Conservation (phyloP, 2,888 invertebrate genomes). For the Tiliacea aurago region DNA sequence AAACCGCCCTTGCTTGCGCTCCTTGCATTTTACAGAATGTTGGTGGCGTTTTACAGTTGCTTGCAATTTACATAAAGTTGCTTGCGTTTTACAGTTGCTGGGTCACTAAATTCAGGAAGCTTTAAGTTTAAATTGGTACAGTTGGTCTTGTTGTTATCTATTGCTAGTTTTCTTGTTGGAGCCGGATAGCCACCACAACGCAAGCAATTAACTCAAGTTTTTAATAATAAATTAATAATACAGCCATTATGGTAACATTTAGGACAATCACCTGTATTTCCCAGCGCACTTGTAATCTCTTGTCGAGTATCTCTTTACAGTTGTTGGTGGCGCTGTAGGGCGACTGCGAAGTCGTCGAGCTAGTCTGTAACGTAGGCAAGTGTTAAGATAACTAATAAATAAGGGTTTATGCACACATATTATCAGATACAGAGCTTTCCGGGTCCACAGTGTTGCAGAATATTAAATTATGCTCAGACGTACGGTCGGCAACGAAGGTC, state of each 20-base stretch:
- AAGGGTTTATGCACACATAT: neutral
- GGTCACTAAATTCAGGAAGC: neutral
- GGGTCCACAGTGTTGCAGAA: neutral
- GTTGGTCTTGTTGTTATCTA: neutral
- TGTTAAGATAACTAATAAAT: neutral
- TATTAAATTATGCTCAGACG: neutral
- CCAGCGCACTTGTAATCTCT: conserved; percentile 96
- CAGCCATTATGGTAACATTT: neutral
- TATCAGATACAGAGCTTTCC: neutral
- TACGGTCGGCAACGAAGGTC: too few relatives aligned
- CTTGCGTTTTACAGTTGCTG: neutral
- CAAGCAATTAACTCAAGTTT: neutral
- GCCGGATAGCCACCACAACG: too few relatives aligned
- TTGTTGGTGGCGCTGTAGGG: conserved; percentile 91
- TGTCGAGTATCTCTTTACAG: conserved; percentile 96
- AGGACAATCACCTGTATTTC: conserved; percentile 91
- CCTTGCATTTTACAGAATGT: neutral
- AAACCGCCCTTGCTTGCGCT: too few relatives aligned
- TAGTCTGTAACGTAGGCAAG: conserved; percentile 91
- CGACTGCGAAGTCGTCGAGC: conserved; percentile 93
- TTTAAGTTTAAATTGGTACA: neutral
- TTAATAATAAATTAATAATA: neutral
- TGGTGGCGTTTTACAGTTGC: neutral
- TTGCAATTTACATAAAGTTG: neutral
- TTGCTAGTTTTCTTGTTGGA: neutral